Conservation (phyloP, 2,888 invertebrate genomes). For the Volucella inflata region DNA sequence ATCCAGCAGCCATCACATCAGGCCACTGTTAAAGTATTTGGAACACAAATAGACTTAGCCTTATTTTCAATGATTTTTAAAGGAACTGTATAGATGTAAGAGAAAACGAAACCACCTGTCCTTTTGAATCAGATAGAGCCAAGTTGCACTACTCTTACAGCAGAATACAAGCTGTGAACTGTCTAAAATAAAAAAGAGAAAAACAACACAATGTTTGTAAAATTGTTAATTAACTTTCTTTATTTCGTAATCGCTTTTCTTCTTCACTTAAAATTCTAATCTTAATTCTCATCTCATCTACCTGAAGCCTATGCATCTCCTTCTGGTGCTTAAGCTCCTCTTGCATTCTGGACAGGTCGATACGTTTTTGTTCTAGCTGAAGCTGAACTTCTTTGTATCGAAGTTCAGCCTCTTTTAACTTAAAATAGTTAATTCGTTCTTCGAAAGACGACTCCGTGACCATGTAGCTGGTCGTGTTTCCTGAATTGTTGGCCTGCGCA, state of each 20-base stretch:
- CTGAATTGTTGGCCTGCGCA: slow-evolving; percentile 30
- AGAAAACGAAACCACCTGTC: too few species aligned
- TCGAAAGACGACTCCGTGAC: slow-evolving; percentile 77
- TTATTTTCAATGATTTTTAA: too few species aligned
- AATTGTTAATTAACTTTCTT: slow-evolving; percentile 54
- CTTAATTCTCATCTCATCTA: slow-evolving; percentile 82
- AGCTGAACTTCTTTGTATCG: slow-evolving; percentile 82
- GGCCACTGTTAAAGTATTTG: too few species aligned
- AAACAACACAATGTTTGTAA: background rate
- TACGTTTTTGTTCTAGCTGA: slow-evolving; percentile 81
- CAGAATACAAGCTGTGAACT: too few species aligned
- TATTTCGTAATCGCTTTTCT: slow-evolving; percentile 80
- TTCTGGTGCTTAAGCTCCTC: slow-evolving; percentile 82
- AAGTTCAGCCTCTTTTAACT: slow-evolving; percentile 82
- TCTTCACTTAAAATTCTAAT: slow-evolving; percentile 82
- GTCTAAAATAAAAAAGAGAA: background rate
- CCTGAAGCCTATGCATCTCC: slow-evolving; percentile 81
- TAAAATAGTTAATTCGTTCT: slow-evolving; percentile 81
- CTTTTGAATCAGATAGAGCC: too few species aligned
- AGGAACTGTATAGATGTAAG: too few species aligned
- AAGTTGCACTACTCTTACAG: too few species aligned
- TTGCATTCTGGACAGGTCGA: slow-evolving; percentile 81
- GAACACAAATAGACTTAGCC: too few species aligned
- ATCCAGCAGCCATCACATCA: too few species aligned
- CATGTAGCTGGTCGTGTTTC: slow-evolving; percentile 22